Base-by-base conservation (phyloP, 2,888 invertebrate species). In the Trichogramma dendrolimi region DNA sequence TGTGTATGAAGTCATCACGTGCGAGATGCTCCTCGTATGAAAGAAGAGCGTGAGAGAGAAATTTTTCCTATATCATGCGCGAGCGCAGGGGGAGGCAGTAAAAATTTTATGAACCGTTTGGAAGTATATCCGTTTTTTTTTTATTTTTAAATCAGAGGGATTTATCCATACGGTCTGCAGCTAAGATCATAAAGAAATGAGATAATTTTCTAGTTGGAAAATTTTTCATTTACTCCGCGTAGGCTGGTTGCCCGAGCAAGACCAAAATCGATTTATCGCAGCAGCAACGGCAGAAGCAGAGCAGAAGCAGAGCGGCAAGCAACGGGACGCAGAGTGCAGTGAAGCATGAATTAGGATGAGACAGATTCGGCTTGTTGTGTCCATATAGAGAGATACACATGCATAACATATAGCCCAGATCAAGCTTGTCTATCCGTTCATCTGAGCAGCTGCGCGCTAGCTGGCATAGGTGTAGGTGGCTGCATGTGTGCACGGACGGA, bases 281-380 rank as follows among this genome's bases (percentile, higher is more conserved):
- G 8, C 5, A 44, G 56, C 56, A 40, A 55, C 46, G 10, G 48
- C 14, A 51, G 49, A 14, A 14, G 14, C 14, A 14, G 14, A 14
- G 48, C 14, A 51, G 49, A 14, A 14, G 14, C 14, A 14, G 14
- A 14, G 14, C 14, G 14, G 14, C 14, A 14, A 14, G 14, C 14
- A 2, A 14, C 14, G 14, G 14, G 14, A 14, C 14, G 14, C 14
- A 14, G 14, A 14, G 14, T 14, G 14, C 14, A 14, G 14, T 14
- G 14, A 14, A 14, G 14, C 14, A 40, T 59, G 59, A 62, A 62
- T 62, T 62, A 62, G 62, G 53, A 55, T 59, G 59, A 53, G 62
- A 59, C 62, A 51, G 62, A 56, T 59, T 62, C 54, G 49, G 51
- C 55, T 50, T 11, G 11, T 7, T 44, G 27, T 40, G 54, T 27